Conservation (phyloP, 2,113 vertebrate genomes). For the Amphiprion percula region DNA sequence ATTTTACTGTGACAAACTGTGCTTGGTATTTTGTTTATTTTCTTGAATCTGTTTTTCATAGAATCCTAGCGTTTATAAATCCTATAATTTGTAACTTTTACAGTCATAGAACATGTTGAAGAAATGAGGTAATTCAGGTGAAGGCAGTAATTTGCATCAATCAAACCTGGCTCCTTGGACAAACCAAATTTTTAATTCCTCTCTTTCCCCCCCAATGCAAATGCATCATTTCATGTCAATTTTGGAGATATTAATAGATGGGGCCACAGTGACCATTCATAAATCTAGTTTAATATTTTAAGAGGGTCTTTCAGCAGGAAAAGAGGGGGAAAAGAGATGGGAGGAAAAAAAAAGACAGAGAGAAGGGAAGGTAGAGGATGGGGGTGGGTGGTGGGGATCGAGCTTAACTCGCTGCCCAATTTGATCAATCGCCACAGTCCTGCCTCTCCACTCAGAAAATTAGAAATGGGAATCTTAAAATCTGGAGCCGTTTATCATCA, state of each 20-base stretch:
- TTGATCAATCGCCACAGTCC: conserved; percentile 86
- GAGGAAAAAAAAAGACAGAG: conserved; percentile 23
- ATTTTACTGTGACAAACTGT: no score
- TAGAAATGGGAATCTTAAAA: conserved; percentile 87
- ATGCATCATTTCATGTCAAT: conserved; percentile 82
- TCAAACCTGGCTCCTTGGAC: conserved; percentile 64
- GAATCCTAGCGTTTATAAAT: neutral
- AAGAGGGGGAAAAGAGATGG: conserved; percentile 35
- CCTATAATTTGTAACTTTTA: neutral
- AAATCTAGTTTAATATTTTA: conserved; percentile 89
- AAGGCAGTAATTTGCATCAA: conserved; percentile 35
- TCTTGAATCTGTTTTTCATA: no score
- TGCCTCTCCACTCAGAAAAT: conserved; percentile 87
- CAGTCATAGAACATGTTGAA: neutral
- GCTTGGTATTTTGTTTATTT: no score
- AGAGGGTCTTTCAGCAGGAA: conserved; percentile 81
- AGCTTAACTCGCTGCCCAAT: conserved; percentile 80
- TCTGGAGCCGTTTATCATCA: conserved; percentile 85
- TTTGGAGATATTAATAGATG: conserved; percentile 85
- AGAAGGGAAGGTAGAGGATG: conserved; percentile 35
- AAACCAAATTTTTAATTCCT: conserved; percentile 71
- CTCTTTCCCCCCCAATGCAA: conserved; percentile 59
- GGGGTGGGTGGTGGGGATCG: conserved; percentile 52
- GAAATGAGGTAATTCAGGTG: conserved; percentile 7
- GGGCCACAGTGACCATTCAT: conserved; percentile 82